These are phyloP conservation scores for Pseudeuparius sepicola DNA, from an alignment of 2,888 invertebrate genomes.

Conservation along the genomic window DNA sequence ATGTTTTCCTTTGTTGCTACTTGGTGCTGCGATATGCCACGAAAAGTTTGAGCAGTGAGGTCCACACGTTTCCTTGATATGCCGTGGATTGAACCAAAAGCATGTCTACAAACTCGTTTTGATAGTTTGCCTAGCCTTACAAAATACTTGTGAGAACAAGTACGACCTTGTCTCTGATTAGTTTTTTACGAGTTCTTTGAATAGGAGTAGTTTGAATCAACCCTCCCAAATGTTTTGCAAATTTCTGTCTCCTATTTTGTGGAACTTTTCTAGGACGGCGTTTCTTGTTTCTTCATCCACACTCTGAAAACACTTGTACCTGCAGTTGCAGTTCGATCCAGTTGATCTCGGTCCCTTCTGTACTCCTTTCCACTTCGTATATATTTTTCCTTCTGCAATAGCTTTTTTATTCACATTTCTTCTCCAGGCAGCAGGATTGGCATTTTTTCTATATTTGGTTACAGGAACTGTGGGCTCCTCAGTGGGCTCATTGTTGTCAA, in stretches of 20 bases:
- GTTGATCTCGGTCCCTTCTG: conserved; percentile 9
- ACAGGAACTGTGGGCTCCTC: too few species aligned
- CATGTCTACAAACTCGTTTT: conserved; percentile 11
- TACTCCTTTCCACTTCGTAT: conserved; percentile 13
- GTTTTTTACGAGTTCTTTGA: conserved; percentile 8
- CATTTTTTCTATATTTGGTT: conserved; percentile 13
- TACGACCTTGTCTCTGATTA: conserved; percentile 6
- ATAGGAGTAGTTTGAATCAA: conserved; percentile 9
- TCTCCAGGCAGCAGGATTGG: conserved; percentile 9
- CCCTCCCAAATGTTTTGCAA: conserved; percentile 14
- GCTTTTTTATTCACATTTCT: conserved; percentile 11
- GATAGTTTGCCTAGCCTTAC: conserved; percentile 9
- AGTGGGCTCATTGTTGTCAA: too few species aligned
- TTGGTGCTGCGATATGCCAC: conserved; percentile 4
- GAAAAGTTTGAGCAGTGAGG: conserved; percentile 8
- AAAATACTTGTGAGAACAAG: conserved; percentile 12
- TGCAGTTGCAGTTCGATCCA: conserved; percentile 12
- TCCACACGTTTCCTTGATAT: conserved; percentile 11
- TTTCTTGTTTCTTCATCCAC: conserved; percentile 10
- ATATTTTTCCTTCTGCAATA: conserved; percentile 10
- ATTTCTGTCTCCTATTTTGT: conserved; percentile 11
- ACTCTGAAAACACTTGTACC: conserved; percentile 13
- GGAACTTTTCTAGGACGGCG: conserved; percentile 9
- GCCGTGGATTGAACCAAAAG: conserved; percentile 11
- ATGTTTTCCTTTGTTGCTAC: conserved; percentile 10